Conservation (phyloP, 2,113 vertebrate species). For the Tenrec ecaudatus region DNA sequence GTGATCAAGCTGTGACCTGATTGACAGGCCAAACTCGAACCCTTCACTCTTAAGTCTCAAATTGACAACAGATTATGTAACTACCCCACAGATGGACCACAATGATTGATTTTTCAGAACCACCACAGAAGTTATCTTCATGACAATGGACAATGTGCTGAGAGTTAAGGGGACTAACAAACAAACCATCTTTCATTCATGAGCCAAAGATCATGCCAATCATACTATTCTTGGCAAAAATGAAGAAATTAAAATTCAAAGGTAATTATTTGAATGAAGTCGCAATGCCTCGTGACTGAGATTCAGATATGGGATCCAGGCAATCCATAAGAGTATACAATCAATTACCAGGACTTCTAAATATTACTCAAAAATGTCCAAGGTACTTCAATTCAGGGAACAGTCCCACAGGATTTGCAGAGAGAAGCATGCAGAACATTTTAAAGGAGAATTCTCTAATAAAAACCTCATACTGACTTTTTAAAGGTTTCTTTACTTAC, state of each 20-base stretch:
- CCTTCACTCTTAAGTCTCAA: too few species aligned
- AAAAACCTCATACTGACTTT: background rate
- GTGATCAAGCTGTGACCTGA: too few species aligned
- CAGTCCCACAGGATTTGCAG: background rate
- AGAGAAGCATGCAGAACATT: background rate
- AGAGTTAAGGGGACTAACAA: background rate
- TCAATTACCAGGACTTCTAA: background rate
- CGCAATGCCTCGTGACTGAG: background rate
- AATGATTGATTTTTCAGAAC: background rate
- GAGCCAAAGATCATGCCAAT: background rate
- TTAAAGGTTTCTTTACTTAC: background rate
- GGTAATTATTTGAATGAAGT: background rate
- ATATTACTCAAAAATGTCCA: background rate
- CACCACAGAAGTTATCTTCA: background rate
- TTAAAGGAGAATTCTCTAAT: constrained; percentile 26
- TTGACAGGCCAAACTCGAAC: too few species aligned
- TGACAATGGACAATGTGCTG: constrained; percentile 11
- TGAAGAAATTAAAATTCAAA: background rate
- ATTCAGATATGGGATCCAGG: background rate
- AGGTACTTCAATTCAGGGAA: background rate
- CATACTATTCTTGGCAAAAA: background rate
- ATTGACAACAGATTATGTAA: too few species aligned
- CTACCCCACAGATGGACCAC: too few species aligned
- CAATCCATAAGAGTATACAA: background rate
- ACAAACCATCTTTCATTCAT: background rate